phyloP scores from a whole-genome alignment of 1,140 invertebrate genomes.

The Ostrea denselamellosa region DNA sequence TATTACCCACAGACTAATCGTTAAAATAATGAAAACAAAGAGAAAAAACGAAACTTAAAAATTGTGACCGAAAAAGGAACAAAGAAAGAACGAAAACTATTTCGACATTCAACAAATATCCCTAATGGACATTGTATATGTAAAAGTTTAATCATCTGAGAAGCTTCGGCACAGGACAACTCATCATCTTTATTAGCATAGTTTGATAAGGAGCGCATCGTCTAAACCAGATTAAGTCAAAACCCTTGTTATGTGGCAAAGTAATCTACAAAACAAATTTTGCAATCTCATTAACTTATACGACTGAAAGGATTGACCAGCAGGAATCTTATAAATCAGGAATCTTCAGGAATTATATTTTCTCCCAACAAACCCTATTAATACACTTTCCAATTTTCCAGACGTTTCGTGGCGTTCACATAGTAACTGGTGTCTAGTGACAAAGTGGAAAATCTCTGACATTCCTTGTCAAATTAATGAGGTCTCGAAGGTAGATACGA shows the following conservation, averaged over 20 bases:
- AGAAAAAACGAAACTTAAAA: too few relatives aligned
- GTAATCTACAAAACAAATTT: neutral
- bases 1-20: too few relatives aligned
- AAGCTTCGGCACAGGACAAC: neutral
- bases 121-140: too few relatives aligned
- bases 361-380: neutral
- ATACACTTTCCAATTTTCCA: neutral
- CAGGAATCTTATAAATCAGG: neutral
- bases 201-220: neutral
- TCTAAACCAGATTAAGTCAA: neutral
- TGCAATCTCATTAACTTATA: slow-evolving; percentile 7
- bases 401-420: neutral
- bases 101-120: too few relatives aligned
- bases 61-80: too few relatives aligned
- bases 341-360: slow-evolving; percentile 1
- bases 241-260: neutral
- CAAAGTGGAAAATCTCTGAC: neutral
- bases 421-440: neutral
- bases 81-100: too few relatives aligned
- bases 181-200: neutral
- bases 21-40: too few relatives aligned
- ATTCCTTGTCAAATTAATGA: neutral
- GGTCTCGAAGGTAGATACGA: neutral
- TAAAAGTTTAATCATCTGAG: too few relatives aligned
- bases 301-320: neutral